Evolutionary conservation across 2,888 invertebrate species (phyloP).

Genomic region (Aleiodes alternator): DNA sequence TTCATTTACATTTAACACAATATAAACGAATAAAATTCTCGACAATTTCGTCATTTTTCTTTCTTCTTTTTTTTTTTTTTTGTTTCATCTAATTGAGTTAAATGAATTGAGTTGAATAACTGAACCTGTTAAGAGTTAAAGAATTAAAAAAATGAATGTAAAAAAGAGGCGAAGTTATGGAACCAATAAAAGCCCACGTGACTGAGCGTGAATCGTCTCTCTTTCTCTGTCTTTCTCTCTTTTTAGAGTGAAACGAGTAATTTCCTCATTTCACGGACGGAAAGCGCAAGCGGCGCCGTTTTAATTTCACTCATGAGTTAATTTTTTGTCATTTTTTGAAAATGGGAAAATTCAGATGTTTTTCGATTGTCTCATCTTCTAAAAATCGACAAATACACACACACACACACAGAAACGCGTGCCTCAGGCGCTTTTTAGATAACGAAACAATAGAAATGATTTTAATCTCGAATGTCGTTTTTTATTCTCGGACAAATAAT

Average conservation of each 20-base stretch:
- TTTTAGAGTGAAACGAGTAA: constrained; percentile 55
- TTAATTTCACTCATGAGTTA: constrained; percentile 32
- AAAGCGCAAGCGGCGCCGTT: constrained; percentile 31
- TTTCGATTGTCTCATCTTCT: neutral
- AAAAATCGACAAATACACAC: constrained; percentile 14
- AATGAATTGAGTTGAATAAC: constrained; percentile 6
- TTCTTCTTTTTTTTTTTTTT: too few species aligned
- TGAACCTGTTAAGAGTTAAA: neutral
- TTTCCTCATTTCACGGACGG: constrained; percentile 57
- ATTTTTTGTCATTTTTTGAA: too few species aligned
- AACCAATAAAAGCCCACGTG: constrained; percentile 28
- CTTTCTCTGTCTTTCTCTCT: constrained; percentile 10
- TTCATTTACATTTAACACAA: neutral
- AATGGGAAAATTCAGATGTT: neutral
- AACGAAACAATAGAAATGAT: constrained; percentile 38
- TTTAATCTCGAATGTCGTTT: constrained; percentile 32
- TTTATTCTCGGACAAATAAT: constrained; percentile 19
- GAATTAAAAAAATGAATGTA: neutral
- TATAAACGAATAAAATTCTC: neutral
- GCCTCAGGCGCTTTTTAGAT: constrained; percentile 34
- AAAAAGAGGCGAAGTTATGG: constrained; percentile 25
- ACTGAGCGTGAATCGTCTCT: constrained; percentile 39
- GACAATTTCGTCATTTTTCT: constrained; percentile 7
- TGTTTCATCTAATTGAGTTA: constrained; percentile 27
- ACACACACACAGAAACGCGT: constrained; percentile 28